Conservation (phyloP, 1,140 invertebrate genomes). For the Aethina tumida region DNA sequence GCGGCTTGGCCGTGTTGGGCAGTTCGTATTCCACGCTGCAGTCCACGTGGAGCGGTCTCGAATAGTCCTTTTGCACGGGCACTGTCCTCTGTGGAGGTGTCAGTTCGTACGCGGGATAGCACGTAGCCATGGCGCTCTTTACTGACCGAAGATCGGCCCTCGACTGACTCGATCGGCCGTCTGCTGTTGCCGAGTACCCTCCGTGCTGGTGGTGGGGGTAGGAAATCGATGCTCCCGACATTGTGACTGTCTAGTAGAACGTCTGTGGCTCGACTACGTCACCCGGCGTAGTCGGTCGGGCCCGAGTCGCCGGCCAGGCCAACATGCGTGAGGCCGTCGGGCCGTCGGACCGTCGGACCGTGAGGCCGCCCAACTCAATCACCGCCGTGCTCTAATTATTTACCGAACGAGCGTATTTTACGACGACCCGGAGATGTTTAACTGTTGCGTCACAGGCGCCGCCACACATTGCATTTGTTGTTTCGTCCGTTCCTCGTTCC, state of each 20-base stretch:
- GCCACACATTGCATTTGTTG: too few species aligned
- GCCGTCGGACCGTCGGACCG: slow-evolving; percentile 1
- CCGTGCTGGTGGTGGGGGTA: slow-evolving; percentile 28
- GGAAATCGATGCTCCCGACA: slow-evolving; percentile 34
- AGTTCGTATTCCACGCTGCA: slow-evolving; percentile 79
- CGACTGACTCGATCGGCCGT: slow-evolving; percentile 24
- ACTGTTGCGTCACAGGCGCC: slow-evolving; percentile 19
- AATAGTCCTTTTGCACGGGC: slow-evolving; percentile 57
- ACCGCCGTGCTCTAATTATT: slow-evolving; percentile 24
- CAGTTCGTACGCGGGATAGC: slow-evolving; percentile 33
- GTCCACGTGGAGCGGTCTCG: slow-evolving; percentile 68
- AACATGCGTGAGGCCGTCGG: slow-evolving; percentile 12
- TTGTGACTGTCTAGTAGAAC: slow-evolving; percentile 30
- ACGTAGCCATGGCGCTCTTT: slow-evolving; percentile 30
- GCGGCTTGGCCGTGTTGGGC: slow-evolving; percentile 69
- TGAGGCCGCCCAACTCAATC: slow-evolving; percentile 17
- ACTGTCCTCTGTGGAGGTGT: slow-evolving; percentile 25
- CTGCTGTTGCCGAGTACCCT: slow-evolving; percentile 11
- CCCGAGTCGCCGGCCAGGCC: background rate
- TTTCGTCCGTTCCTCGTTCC: slow-evolving; percentile 1
- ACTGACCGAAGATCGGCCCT: slow-evolving; percentile 27
- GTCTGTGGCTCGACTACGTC: slow-evolving; percentile 30
- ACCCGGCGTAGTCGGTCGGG: slow-evolving; percentile 15
- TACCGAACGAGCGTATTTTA: slow-evolving; percentile 18
- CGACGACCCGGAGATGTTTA: slow-evolving; percentile 15